Conservation (phyloP, 2,888 invertebrate genomes). For the Drosophila antonietae region DNA sequence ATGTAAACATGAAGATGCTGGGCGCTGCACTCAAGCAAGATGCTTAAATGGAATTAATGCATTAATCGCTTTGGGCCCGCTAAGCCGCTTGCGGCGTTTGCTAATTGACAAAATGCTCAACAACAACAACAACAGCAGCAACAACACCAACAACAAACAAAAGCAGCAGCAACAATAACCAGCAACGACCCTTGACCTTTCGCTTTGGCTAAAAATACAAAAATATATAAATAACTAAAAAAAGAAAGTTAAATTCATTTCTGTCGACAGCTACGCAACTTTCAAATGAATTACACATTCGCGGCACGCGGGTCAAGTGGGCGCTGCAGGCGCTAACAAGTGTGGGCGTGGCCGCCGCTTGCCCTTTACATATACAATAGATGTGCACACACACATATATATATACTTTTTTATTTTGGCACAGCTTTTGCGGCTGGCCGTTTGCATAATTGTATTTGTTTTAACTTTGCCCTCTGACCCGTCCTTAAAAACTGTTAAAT, state of each 20-base stretch:
- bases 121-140: constrained; percentile 30
- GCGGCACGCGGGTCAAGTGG: constrained; percentile 56
- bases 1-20: constrained; percentile 31
- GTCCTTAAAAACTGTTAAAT: constrained; percentile 58
- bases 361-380: neutral
- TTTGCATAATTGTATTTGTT: constrained; percentile 74
- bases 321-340: neutral
- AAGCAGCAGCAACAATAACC: neutral
- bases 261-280: constrained; percentile 65
- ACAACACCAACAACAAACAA: neutral
- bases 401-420: constrained; percentile 27
- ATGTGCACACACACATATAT: neutral
- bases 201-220: constrained; percentile 9
- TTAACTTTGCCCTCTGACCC: constrained; percentile 48
- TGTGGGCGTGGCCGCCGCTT: constrained; percentile 1
- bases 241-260: constrained; percentile 70
- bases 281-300: constrained; percentile 77
- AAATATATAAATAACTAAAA: neutral
- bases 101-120: constrained; percentile 68
- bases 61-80: constrained; percentile 62
- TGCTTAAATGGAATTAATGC: constrained; percentile 61
- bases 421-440: constrained; percentile 22
- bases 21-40: constrained; percentile 12
- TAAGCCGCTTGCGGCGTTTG: constrained; percentile 56
- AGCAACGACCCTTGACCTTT: constrained; percentile 36